A percentile compares a stretch with the other conserved stretches of the same genome.
Conservation (phyloP, 2,113 vertebrate genomes). For the Numida meleagris region DNA sequence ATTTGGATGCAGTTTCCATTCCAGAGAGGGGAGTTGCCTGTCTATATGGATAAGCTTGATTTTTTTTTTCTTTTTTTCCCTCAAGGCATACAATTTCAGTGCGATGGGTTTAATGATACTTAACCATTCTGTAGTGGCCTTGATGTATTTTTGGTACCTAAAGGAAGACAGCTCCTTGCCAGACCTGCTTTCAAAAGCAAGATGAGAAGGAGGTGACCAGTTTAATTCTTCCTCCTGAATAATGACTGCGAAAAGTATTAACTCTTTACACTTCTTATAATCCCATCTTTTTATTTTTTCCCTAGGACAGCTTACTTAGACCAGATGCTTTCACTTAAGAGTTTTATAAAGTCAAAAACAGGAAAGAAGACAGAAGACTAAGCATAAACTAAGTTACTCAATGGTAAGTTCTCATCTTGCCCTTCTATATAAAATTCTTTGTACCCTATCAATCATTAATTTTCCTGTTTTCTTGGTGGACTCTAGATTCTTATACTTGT, state of each 20-base stretch:
- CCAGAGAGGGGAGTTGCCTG: neutral
- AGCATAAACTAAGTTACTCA: neutral
- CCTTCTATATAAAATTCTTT: neutral
- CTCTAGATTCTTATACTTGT: neutral
- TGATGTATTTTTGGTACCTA: neutral
- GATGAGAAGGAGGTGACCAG: neutral
- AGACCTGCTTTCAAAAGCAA: neutral
- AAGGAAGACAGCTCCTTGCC: neutral
- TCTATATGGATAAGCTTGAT: neutral
- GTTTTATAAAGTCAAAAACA: neutral
- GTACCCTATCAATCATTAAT: neutral
- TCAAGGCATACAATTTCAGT: neutral
- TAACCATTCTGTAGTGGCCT: neutral
- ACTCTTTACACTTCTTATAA: neutral
- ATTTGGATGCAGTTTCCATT: neutral
- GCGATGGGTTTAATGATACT: neutral
- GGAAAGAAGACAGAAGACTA: neutral
- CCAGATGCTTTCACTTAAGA: neutral
- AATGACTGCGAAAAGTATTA: neutral
- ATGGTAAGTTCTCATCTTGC: neutral
- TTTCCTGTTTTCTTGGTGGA: neutral
- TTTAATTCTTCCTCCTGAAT: neutral
- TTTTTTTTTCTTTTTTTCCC: neutral
- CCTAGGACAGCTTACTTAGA: neutral
- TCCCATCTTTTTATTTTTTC: neutral